phyloP scores from a whole-genome alignment of 1,140 invertebrate genomes.

The Brachionus manjavacas region DNA sequence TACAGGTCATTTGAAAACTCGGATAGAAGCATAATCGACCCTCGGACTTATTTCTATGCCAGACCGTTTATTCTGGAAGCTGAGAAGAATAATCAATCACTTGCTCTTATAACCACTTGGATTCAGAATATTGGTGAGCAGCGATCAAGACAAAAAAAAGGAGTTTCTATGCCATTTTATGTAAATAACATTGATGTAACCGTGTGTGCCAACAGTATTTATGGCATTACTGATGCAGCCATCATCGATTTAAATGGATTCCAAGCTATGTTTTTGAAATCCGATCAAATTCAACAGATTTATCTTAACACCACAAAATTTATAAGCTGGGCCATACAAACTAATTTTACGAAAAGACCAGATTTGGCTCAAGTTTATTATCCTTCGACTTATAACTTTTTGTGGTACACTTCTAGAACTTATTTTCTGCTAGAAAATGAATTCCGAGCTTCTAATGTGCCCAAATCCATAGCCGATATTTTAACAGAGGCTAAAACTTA shows the following conservation, averaged over 20 bases:
- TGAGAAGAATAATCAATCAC: constrained; percentile 43
- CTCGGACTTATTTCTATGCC: constrained; percentile 50
- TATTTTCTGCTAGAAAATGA: constrained; percentile 44
- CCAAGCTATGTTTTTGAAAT: constrained; percentile 45
- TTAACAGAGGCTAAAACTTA: constrained; percentile 27
- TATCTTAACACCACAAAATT: constrained; percentile 50
- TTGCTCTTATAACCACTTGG: constrained; percentile 50
- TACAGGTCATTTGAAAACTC: constrained; percentile 49
- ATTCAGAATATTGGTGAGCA: constrained; percentile 49
- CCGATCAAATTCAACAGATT: constrained; percentile 46
- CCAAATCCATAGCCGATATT: constrained; percentile 41
- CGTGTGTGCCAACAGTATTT: constrained; percentile 50
- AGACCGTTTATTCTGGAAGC: constrained; percentile 47
- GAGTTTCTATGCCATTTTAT: constrained; percentile 50
- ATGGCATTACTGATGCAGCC: constrained; percentile 48
- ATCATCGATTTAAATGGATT: constrained; percentile 46
- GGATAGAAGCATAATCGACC: constrained; percentile 49
- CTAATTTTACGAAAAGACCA: constrained; percentile 47
- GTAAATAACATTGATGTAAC: constrained; percentile 52
- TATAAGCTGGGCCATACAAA: constrained; percentile 48
- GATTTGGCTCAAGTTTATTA: constrained; percentile 52
- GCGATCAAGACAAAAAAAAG: constrained; percentile 43
- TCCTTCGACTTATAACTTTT: constrained; percentile 50
- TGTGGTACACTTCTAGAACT: constrained; percentile 51
- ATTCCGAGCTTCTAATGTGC: constrained; percentile 40